phyloP scores from a whole-genome alignment of 1,140 invertebrate species.

The Drosophila setifemur region DNA sequence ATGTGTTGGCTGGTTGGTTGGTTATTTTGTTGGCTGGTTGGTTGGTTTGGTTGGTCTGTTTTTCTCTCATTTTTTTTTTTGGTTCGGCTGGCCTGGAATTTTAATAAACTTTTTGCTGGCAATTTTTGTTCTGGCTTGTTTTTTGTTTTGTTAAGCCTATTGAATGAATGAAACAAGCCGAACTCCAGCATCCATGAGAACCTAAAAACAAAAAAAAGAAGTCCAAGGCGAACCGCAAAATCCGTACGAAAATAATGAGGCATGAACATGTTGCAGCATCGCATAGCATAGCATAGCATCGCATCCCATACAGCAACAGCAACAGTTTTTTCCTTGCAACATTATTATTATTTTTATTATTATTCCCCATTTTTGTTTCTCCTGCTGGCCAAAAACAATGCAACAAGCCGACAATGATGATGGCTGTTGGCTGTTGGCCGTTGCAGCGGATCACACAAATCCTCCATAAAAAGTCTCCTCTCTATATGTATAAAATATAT shows the following conservation, averaged over 20 bases:
- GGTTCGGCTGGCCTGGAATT: slow-evolving; percentile 52
- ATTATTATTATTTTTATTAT: slow-evolving; percentile 75
- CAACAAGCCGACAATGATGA: slow-evolving; percentile 55
- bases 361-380: slow-evolving; percentile 39
- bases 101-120: slow-evolving; percentile 70
- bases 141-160: slow-evolving; percentile 23
- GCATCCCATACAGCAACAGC: slow-evolving; percentile 25
- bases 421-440: slow-evolving; percentile 23
- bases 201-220: slow-evolving; percentile 31
- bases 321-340: slow-evolving; percentile 38
- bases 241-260: slow-evolving; percentile 81
- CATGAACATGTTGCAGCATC: slow-evolving; percentile 76
- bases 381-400: slow-evolving; percentile 61
- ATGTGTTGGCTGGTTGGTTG: slow-evolving; percentile 72
- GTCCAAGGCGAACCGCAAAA: slow-evolving; percentile 75
- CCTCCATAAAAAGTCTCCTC: slow-evolving; percentile 68
- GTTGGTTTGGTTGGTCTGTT: slow-evolving; percentile 8
- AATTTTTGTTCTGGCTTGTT: slow-evolving; percentile 15
- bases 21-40: slow-evolving; percentile 56
- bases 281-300: no score
- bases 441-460: slow-evolving; percentile 81
- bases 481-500: slow-evolving; percentile 8
- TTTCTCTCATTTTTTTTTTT: slow-evolving; percentile 25
- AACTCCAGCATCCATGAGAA: slow-evolving; percentile 47
- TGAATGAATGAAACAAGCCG: slow-evolving; percentile 22